Evolutionary conservation across 2,113 vertebrate species (phyloP), one percentile per base, ranked within the genome.

Genomic region (Trogon melanurus): DNA sequence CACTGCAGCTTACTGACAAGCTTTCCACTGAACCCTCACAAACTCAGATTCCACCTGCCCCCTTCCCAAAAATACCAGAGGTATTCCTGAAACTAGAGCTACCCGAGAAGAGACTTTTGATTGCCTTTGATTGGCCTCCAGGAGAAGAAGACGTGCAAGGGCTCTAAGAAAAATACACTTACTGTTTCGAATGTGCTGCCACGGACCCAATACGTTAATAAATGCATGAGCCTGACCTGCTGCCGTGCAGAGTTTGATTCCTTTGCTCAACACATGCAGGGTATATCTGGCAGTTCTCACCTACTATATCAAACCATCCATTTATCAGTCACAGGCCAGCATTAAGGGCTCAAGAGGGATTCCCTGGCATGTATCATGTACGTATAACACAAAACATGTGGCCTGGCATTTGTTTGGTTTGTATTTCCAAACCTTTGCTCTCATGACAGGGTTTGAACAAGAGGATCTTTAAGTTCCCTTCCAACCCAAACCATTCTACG

Each of bases 281-380:
- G 27, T 26, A 64, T 29, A 61, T 26, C 20, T 1, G 73, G 69
- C 60, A 87, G 30, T 29, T 79, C 51, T 50, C 15, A 32, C 8
- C 7, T 48, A 7, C 58, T 82, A 23, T 32, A 89, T 88, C 67
- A 50, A 30, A 51, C 21, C 27, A 75, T 13, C 6, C 61, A 62
- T 48, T 86, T 83, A 65, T 22, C 5, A 5, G n/a, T 51, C 75
- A 90, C 2, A 13, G 11, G 67, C 23, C 67, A 95, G 41, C 29
- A 36, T 25, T 65, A 23, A 69, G 32, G 45, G 67, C 45, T 83
- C 53, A 69, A 45, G 21, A 83, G 27, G 66, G 93, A 79, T 51
- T 79, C 41, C 71, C 41, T 0, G 38, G 50, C 1, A 0, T 30
- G 7, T 38, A 74, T 27, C 54, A 45, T 1, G 3, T 15, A 15